phyloP scores from a whole-genome alignment of 2,888 invertebrate genomes.

The Cylloceria caligata region DNA sequence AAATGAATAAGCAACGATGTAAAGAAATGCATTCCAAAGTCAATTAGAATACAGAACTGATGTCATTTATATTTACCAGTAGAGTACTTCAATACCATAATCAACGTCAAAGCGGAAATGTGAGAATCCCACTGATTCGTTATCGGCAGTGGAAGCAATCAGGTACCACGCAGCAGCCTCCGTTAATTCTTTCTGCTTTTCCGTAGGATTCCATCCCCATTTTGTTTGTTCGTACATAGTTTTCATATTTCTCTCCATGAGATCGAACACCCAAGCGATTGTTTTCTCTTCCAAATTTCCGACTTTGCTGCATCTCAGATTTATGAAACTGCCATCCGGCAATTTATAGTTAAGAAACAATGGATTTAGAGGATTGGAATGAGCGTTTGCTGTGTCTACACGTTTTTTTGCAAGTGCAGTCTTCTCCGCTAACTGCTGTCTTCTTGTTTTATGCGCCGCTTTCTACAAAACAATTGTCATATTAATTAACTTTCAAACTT shows the following conservation, averaged over 20 bases:
- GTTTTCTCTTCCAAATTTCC: conserved; percentile 86
- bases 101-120: conserved; percentile 92
- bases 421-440: conserved; percentile 77
- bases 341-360: conserved; percentile 87
- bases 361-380: conserved; percentile 87
- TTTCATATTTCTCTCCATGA: conserved; percentile 93
- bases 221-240: conserved; percentile 87
- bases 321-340: conserved; percentile 87
- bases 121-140: conserved; percentile 88
- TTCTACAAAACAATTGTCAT: conserved; percentile 70
- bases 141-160: conserved; percentile 84
- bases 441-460: conserved; percentile 79
- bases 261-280: conserved; percentile 89
- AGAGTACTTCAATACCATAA: conserved; percentile 88
- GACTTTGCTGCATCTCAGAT: conserved; percentile 87
- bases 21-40: conserved; percentile 4
- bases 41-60: conserved; percentile 9
- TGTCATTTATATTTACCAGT: conserved; percentile 86
- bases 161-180: conserved; percentile 89
- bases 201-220: conserved; percentile 89
- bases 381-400: conserved; percentile 87
- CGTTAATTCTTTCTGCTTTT: conserved; percentile 88
- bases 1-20: conserved; percentile 1
- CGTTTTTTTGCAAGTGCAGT: conserved; percentile 85
- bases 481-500: conserved; percentile 20